phyloP scores from a whole-genome alignment of 2,113 vertebrate genomes.

The Circaetus cinerascens region DNA sequence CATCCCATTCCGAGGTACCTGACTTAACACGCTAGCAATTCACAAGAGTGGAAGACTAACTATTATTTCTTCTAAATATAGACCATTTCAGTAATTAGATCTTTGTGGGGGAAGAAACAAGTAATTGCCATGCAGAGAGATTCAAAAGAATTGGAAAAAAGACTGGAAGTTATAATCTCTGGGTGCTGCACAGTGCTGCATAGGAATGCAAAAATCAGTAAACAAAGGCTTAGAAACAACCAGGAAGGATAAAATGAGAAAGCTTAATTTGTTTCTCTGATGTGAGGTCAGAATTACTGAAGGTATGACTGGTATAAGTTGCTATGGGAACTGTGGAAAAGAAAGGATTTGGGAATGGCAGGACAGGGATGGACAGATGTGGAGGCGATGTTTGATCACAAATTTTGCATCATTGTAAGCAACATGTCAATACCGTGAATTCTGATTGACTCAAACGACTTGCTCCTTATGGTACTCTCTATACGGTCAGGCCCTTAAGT shows the following conservation, averaged over 20 bases:
- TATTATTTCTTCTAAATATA: slow-evolving; percentile 30
- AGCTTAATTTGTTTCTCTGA: neutral
- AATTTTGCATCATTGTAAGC: neutral
- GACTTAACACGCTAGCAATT: neutral
- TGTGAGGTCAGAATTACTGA: neutral
- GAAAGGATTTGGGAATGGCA: neutral
- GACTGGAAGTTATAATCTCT: neutral
- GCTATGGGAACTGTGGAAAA: neutral
- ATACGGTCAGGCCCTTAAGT: neutral
- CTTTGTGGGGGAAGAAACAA: neutral
- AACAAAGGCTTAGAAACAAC: neutral
- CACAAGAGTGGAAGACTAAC: neutral
- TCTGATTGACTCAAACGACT: neutral
- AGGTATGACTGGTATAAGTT: neutral
- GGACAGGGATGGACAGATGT: neutral
- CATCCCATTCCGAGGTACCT: neutral
- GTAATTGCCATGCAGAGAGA: neutral
- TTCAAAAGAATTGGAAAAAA: neutral
- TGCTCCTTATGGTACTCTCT: neutral
- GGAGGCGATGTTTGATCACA: neutral
- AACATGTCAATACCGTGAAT: neutral
- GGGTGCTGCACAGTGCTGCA: neutral
- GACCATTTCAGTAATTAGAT: slow-evolving; percentile 13
- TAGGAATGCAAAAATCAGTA: neutral
- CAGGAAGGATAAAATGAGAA: neutral